Conservation (phyloP, 92 coral and sea anemone species). For the Chrysogorgia sp. region DNA sequence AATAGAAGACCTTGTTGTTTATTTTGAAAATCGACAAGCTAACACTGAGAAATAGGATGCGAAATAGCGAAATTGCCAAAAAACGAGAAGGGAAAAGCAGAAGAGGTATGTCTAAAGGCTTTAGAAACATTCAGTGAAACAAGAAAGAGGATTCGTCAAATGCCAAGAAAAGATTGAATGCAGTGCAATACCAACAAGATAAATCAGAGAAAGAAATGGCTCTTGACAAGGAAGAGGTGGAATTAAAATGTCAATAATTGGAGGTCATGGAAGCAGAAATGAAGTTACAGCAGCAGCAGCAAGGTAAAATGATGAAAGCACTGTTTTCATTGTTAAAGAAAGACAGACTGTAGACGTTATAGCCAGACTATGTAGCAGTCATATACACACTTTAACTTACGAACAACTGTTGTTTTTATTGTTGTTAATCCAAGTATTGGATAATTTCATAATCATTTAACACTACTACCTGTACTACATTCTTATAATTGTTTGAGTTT, state of each 20-base stretch:
- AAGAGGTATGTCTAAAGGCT: conserved; percentile 2
- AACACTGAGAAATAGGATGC: no score
- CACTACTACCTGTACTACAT: no score
- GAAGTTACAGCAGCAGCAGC: background rate
- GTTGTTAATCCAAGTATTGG: no score
- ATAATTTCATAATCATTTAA: no score
- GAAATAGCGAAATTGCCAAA: no score
- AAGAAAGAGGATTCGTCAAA: background rate
- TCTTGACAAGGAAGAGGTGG: conserved; percentile 4
- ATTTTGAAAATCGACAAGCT: conserved; percentile 12
- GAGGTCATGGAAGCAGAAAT: background rate
- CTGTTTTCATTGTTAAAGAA: conserved; percentile 6
- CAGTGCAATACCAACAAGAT: background rate
- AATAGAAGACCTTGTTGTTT: background rate
- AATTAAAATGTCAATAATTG: background rate
- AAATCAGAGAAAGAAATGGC: conserved; percentile 5
- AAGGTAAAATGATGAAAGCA: conserved; percentile 16
- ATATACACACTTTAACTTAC: background rate
- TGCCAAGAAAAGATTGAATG: background rate
- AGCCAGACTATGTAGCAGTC: background rate
- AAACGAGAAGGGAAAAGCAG: conserved; percentile 12
- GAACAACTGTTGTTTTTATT: no score
- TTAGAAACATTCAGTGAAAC: background rate
- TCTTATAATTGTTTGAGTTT: no score
- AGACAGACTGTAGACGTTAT: background rate